These are phyloP conservation scores for Selene dorsalis DNA, from an alignment of 2,797 vertebrate genomes.

Conservation along the genomic window DNA sequence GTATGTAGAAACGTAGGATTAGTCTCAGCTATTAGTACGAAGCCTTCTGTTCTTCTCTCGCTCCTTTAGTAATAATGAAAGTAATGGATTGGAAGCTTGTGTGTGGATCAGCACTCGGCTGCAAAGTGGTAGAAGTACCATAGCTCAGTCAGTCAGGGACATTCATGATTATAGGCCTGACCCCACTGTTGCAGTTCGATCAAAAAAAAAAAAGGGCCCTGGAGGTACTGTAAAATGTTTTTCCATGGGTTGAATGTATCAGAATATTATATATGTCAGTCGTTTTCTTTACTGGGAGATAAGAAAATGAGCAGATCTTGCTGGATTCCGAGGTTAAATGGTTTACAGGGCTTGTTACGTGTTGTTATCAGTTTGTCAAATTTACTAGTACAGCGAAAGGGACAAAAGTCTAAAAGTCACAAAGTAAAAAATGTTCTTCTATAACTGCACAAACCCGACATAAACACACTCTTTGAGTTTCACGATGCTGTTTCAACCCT, in stretches of 20 bases:
- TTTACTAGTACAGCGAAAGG: neutral
- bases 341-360: neutral
- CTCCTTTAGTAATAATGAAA: too few species aligned
- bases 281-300: neutral
- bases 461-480: constrained; percentile 1
- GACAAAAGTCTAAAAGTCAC: constrained; percentile 9
- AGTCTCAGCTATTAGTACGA: too few species aligned
- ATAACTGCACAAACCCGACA: constrained; percentile 3
- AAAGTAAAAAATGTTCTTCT: neutral
- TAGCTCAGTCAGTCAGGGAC: too few species aligned
- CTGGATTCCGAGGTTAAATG: neutral
- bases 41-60: too few species aligned
- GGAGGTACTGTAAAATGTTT: neutral
- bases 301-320: neutral
- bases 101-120: too few species aligned
- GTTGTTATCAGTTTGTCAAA: neutral
- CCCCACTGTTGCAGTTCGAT: too few species aligned
- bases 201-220: constrained; percentile 6
- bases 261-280: neutral
- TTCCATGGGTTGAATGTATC: neutral
- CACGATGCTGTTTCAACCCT: neutral
- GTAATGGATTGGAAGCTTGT: too few species aligned
- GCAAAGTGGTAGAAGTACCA: too few species aligned
- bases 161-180: too few species aligned
- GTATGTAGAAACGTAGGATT: too few species aligned